Conservation (phyloP, 2,888 invertebrate genomes). For the Sialis lutaria region DNA sequence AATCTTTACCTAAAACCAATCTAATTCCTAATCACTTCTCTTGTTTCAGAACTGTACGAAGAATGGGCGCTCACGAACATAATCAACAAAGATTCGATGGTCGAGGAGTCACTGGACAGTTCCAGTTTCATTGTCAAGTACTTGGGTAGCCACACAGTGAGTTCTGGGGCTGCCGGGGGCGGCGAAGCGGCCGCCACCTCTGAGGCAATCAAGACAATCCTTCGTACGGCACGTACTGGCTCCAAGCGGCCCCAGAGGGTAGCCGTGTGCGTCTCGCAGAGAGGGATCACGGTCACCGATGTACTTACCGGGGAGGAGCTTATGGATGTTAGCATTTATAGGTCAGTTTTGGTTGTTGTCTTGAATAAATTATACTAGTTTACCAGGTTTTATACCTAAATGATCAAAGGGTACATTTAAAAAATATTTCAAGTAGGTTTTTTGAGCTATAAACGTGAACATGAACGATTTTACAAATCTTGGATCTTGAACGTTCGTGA, state of each 20-base stretch:
- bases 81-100: constrained; percentile 30
- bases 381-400: too few species aligned
- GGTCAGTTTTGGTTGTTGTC: constrained; percentile 29
- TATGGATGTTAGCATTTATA: constrained; percentile 69
- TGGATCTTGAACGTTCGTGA: too few species aligned
- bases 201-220: constrained; percentile 64
- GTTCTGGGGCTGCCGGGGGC: constrained; percentile 45
- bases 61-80: constrained; percentile 48
- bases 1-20: too few species aligned
- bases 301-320: constrained; percentile 49
- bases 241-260: constrained; percentile 44
- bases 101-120: constrained; percentile 22
- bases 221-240: constrained; percentile 40
- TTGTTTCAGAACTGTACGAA: constrained; percentile 42
- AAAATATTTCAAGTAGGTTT: too few species aligned
- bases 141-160: constrained; percentile 56
- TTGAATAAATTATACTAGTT: neutral
- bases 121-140: constrained; percentile 50
- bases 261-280: constrained; percentile 52
- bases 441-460: too few species aligned
- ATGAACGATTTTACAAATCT: too few species aligned
- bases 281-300: constrained; percentile 62
- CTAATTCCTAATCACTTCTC: constrained; percentile 8
- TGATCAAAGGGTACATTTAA: neutral
- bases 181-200: constrained; percentile 60